Conservation (phyloP, 92 coral and sea anemone species). For the Paramuricea clavata region DNA sequence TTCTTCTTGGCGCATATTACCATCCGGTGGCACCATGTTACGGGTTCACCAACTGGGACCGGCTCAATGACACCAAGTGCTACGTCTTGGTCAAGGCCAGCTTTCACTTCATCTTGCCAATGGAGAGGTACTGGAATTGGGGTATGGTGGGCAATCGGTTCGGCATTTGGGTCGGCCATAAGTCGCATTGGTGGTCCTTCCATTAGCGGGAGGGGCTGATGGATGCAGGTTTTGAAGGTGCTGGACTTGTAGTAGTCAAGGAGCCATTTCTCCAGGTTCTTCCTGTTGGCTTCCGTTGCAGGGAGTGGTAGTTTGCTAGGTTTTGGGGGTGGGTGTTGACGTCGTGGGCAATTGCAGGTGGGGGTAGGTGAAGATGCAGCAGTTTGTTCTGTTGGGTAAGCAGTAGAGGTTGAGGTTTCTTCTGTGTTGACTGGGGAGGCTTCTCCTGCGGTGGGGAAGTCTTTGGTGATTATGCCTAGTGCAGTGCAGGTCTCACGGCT, state of each 20-base stretch:
- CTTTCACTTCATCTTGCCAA: background rate
- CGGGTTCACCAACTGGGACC: background rate
- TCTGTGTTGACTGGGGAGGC: background rate
- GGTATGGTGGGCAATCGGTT: background rate
- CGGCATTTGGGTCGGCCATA: background rate
- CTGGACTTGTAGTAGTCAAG: constrained; percentile 27
- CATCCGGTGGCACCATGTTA: background rate
- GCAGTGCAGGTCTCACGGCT: constrained; percentile 73
- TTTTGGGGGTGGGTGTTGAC: constrained; percentile 51
- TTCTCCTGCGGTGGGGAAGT: constrained; percentile 61
- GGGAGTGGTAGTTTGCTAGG: constrained; percentile 38
- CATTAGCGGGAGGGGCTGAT: no score
- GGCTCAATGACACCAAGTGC: background rate
- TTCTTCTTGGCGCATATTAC: background rate
- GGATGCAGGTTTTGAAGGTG: constrained; percentile 60
- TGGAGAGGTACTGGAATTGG: background rate
- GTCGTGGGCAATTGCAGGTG: constrained; percentile 53
- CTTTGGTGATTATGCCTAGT: constrained; percentile 49
- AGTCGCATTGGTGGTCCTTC: background rate
- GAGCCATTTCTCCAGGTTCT: constrained; percentile 64
- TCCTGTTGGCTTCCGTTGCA: constrained; percentile 47
- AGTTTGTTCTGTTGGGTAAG: background rate
- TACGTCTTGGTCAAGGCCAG: background rate
- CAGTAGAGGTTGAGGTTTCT: background rate
- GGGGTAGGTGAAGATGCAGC: background rate